Evolutionary conservation across 2,797 vertebrate genomes (phyloP).

Genomic region (Babyrousa celebensis): DNA sequence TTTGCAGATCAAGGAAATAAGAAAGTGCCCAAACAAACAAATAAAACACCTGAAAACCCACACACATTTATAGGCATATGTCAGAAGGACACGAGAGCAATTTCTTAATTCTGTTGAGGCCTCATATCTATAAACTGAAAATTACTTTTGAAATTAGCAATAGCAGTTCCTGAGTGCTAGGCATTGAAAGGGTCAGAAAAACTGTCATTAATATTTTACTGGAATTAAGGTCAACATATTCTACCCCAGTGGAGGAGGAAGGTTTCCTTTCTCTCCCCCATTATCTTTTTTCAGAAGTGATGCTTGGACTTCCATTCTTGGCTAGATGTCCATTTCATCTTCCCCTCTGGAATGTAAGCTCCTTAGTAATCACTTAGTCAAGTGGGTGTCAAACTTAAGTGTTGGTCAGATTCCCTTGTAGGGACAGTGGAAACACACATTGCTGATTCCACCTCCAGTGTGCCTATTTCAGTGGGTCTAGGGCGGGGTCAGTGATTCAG

Average conservation of each 20-base stretch:
- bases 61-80: background rate
- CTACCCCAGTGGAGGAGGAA: background rate
- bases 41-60: background rate
- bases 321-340: background rate
- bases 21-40: background rate
- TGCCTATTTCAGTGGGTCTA: background rate
- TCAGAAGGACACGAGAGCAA: background rate
- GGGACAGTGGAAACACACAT: background rate
- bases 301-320: background rate
- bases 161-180: background rate
- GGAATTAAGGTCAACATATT: background rate
- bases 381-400: background rate
- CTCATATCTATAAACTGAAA: background rate
- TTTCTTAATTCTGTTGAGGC: background rate
- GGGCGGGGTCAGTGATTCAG: accelerated
- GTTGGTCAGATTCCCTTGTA: background rate
- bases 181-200: background rate
- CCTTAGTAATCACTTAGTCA: background rate
- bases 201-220: background rate
- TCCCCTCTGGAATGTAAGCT: background rate
- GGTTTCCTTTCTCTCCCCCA: background rate
- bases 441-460: accelerated
- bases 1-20: background rate
- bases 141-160: background rate
- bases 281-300: background rate